A percentile compares a stretch with the other conserved stretches of the same genome.
Evolutionary conservation across 1,140 invertebrate genomes (phyloP).

Genomic region (Andrena cerasifolii): DNA sequence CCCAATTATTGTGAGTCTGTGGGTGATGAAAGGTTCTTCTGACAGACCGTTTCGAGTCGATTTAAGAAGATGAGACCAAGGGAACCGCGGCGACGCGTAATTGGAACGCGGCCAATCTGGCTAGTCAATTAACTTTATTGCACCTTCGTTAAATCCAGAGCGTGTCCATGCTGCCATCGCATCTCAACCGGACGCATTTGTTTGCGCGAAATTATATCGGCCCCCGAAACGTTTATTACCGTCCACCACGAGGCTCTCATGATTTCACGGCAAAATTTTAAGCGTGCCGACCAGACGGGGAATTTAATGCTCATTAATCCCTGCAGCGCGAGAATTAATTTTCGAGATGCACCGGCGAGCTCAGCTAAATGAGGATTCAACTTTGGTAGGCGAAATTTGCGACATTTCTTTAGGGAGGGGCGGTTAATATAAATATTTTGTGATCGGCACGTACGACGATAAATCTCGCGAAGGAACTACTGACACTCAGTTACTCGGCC

Average conservation of each 20-base stretch:
- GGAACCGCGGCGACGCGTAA: background rate
- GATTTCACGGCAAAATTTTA: background rate
- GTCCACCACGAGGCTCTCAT: background rate
- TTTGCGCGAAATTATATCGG: slow-evolving; percentile 5
- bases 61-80: background rate
- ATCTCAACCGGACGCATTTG: background rate
- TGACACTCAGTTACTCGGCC: background rate
- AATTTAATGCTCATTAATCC: background rate
- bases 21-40: too few relatives aligned
- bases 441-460: background rate
- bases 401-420: too few relatives aligned
- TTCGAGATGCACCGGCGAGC: background rate
- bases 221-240: background rate
- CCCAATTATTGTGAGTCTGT: too few relatives aligned
- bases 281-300: background rate
- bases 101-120: background rate
- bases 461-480: background rate
- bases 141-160: background rate
- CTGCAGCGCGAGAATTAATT: background rate
- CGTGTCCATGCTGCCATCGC: background rate
- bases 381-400: background rate
- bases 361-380: background rate
- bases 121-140: background rate
- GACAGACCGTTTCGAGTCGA: background rate
- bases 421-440: too few relatives aligned